A percentile compares a stretch with the other conserved stretches of the same genome.
These are phyloP conservation scores for Scelioninae gen. 1 DNA, from an alignment of 2,888 invertebrate species.

Conservation along the genomic window DNA sequence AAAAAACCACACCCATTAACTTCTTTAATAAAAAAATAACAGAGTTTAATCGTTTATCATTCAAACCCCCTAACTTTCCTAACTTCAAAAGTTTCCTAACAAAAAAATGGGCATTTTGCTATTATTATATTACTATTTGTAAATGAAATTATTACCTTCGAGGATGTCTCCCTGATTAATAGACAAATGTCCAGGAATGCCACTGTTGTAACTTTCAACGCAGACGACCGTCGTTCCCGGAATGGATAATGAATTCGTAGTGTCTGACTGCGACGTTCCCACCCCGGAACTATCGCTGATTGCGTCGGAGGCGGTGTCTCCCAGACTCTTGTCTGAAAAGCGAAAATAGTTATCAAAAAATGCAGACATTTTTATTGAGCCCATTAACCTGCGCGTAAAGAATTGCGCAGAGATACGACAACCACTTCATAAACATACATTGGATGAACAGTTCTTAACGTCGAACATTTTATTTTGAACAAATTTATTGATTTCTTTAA, in stretches of 20 bases:
- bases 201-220: slow-evolving; percentile 91
- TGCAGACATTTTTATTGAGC: not conserved
- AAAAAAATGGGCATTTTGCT: not conserved
- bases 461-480: not conserved
- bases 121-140: not conserved
- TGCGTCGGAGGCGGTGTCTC: slow-evolving; percentile 93
- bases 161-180: slow-evolving; percentile 95
- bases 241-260: slow-evolving; percentile 90
- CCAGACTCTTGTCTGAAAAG: slow-evolving; percentile 93
- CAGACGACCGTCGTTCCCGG: slow-evolving; percentile 94
- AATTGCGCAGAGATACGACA: not conserved
- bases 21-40: not conserved
- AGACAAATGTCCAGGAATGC: slow-evolving; percentile 90
- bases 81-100: too few relatives aligned
- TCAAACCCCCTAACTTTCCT: not conserved
- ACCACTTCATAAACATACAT: not conserved
- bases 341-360: slow-evolving; percentile 52
- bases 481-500: not conserved
- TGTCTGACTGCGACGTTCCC: slow-evolving; percentile 94
- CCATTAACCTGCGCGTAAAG: slow-evolving; percentile 7
- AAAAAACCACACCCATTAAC: slow-evolving; percentile 6
- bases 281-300: slow-evolving; percentile 97
- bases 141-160: slow-evolving; percentile 87
- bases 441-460: not conserved
- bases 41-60: not conserved